A percentile compares a stretch with the other conserved stretches of the same genome.
Conservation (phyloP, 2,888 invertebrate species). For the Monopis laevigella region DNA sequence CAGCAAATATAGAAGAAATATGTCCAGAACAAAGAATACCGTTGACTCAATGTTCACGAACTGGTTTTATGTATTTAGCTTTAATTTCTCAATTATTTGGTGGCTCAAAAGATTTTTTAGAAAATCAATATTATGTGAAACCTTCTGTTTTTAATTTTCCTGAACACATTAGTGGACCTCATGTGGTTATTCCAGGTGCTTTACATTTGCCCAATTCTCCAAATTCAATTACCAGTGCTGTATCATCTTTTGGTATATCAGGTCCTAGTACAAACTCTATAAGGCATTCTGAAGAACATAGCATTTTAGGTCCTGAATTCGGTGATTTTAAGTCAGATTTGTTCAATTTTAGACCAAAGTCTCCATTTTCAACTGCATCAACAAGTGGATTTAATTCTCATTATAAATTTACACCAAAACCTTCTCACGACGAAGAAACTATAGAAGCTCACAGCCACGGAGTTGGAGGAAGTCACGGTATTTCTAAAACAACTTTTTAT, state of each 20-base stretch:
- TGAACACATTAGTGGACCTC: not conserved
- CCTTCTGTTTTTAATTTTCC: not conserved
- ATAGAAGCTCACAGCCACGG: conserved; percentile 26
- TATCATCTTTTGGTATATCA: not conserved
- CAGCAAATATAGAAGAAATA: conserved; percentile 62
- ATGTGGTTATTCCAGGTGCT: conserved; percentile 1
- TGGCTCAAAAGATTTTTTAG: conserved; percentile 42
- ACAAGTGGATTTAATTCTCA: not conserved
- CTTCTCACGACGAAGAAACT: not conserved
- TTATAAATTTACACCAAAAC: not conserved
- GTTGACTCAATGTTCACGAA: conserved; percentile 66
- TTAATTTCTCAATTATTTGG: conserved; percentile 68
- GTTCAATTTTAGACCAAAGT: not conserved
- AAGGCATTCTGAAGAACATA: conserved; percentile 5
- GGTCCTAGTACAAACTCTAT: conserved; percentile 8
- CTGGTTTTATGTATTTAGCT: conserved; percentile 67
- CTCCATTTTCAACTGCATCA: not conserved
- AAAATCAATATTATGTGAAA: conserved; percentile 6
- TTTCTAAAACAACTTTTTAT: conserved; percentile 28
- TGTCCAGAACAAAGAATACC: conserved; percentile 63
- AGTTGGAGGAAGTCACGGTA: conserved; percentile 27
- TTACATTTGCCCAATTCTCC: not conserved
- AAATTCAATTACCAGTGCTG: not conserved
- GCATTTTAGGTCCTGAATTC: not conserved
- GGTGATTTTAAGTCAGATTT: not conserved